phyloP scores from a whole-genome alignment of 2,797 vertebrate species.

The Hippocampus kuda region DNA sequence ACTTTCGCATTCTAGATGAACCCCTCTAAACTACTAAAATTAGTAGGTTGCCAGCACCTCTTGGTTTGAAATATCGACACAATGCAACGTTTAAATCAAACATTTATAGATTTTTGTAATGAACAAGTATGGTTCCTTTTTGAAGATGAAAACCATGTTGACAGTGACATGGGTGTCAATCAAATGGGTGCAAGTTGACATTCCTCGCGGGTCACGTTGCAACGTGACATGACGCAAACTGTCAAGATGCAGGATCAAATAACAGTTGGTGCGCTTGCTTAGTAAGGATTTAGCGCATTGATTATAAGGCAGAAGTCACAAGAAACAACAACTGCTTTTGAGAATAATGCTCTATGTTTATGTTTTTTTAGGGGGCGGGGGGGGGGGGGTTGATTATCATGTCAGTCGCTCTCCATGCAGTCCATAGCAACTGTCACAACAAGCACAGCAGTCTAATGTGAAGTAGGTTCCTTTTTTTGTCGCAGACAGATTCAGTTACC shows the following conservation, averaged over 20 bases:
- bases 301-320: neutral
- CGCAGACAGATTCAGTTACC: slow-evolving; percentile 38
- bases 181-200: neutral
- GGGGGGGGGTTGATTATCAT: neutral
- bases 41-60: neutral
- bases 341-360: neutral
- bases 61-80: neutral
- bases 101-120: neutral
- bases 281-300: neutral
- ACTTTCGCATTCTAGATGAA: neutral
- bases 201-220: slow-evolving; percentile 2
- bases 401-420: neutral
- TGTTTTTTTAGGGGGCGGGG: neutral
- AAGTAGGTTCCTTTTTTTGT: slow-evolving; percentile 29
- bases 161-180: neutral
- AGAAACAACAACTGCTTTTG: neutral
- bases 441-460: slow-evolving; percentile 36
- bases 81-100: neutral
- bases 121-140: neutral
- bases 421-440: slow-evolving; percentile 5
- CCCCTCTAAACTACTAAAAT: neutral
- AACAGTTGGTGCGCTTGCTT: neutral
- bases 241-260: neutral
- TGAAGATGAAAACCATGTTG: neutral
- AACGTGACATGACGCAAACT: neutral